Percentiles rank a stretch among this genome's conserved stretches.
These are phyloP conservation scores for Helicoverpa armigera DNA, from an alignment of 1,140 invertebrate genomes.

Conservation along the genomic window DNA sequence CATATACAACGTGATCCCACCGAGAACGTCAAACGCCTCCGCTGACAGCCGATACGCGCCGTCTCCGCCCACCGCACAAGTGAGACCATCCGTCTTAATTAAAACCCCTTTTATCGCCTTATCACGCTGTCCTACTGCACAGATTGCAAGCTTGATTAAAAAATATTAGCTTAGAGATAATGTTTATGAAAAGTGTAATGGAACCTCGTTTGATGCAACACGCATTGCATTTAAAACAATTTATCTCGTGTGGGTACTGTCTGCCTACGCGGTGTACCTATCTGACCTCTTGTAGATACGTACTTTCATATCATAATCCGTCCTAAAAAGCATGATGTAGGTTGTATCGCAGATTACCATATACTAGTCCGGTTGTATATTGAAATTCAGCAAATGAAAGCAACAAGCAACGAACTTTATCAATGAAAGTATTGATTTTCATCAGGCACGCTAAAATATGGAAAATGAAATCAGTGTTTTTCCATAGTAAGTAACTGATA, in stretches of 20 bases:
- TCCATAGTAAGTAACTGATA: slow-evolving; percentile 72
- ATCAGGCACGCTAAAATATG: slow-evolving; percentile 50
- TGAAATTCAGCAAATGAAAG: slow-evolving; percentile 12
- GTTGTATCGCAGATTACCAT: background rate
- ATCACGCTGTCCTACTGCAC: slow-evolving; percentile 49
- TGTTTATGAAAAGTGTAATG: slow-evolving; percentile 13
- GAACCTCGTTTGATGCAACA: background rate
- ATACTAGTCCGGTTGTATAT: background rate
- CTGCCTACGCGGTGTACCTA: background rate
- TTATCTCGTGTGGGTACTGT: background rate
- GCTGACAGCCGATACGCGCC: slow-evolving; percentile 64
- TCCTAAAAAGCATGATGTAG: background rate
- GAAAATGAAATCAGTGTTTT: slow-evolving; percentile 73
- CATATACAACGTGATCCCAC: slow-evolving; percentile 89
- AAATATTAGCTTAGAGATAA: slow-evolving; percentile 28
- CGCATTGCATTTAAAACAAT: background rate
- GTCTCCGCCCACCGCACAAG: slow-evolving; percentile 68
- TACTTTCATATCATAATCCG: background rate
- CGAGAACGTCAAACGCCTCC: slow-evolving; percentile 74
- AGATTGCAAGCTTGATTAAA: slow-evolving; percentile 30
- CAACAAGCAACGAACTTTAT: slow-evolving; percentile 37
- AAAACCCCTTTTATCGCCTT: slow-evolving; percentile 61
- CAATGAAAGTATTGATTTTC: slow-evolving; percentile 66
- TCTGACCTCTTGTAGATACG: background rate
- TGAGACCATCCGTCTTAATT: slow-evolving; percentile 69